phyloP scores from a whole-genome alignment of 2,113 vertebrate species.

The Oryctolagus cuniculus region DNA sequence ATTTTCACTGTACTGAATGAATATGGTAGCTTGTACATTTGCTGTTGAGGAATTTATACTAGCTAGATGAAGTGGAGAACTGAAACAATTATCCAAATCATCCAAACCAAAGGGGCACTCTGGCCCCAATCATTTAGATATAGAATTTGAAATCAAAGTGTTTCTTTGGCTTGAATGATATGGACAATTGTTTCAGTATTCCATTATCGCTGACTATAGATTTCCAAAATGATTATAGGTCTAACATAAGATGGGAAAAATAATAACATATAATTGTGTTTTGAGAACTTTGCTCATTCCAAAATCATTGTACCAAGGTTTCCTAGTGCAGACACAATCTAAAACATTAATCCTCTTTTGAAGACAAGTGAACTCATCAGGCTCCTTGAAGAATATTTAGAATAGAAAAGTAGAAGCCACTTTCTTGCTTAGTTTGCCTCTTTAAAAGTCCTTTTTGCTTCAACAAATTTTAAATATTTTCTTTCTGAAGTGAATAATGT shows the following conservation, averaged over 20 bases:
- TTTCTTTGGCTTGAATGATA: constrained; percentile 75
- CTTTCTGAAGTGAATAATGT: constrained; percentile 42
- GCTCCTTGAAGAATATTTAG: constrained; percentile 61
- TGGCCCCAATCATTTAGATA: constrained; percentile 71
- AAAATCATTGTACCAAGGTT: constrained; percentile 58
- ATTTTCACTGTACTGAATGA: constrained; percentile 50
- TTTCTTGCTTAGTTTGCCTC: constrained; percentile 41
- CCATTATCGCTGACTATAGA: constrained; percentile 65
- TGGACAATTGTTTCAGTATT: constrained; percentile 65
- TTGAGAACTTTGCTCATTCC: constrained; percentile 70
- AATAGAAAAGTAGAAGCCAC: constrained; percentile 21
- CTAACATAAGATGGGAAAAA: constrained; percentile 73
- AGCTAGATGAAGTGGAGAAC: constrained; percentile 58
- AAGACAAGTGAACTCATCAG: constrained; percentile 59
- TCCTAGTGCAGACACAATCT: constrained; percentile 44
- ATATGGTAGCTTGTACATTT: constrained; percentile 38
- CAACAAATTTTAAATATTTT: constrained; percentile 66
- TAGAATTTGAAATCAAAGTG: constrained; percentile 78
- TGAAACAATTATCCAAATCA: constrained; percentile 75
- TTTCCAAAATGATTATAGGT: constrained; percentile 78
- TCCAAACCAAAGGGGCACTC: constrained; percentile 58
- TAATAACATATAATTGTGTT: constrained; percentile 77
- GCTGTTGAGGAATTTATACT: constrained; percentile 58
- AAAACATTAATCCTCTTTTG: constrained; percentile 62
- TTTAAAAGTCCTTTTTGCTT: constrained; percentile 3